These are phyloP conservation scores for Pemphigus obesinymphae DNA, from an alignment of 1,140 invertebrate genomes.

Conservation along the genomic window DNA sequence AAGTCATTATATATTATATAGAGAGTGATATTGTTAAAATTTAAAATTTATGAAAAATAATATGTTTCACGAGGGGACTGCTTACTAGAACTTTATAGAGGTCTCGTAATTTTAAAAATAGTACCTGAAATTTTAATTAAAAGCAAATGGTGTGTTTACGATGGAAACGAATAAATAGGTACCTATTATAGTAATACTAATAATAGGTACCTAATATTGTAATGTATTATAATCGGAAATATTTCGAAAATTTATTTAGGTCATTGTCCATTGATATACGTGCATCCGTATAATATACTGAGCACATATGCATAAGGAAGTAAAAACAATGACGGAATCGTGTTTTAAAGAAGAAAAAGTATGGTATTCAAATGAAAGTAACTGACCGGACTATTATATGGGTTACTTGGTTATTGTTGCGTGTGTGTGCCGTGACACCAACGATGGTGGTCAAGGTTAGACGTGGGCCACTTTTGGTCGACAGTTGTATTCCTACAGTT, in stretches of 20 bases:
- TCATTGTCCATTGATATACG: neutral
- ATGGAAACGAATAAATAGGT: neutral
- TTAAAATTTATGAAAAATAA: no score
- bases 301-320: neutral
- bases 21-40: no score
- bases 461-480: constrained; percentile 29
- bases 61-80: no score
- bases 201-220: neutral
- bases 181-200: neutral
- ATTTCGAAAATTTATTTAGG: neutral
- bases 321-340: constrained; percentile 17
- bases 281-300: neutral
- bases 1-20: no score
- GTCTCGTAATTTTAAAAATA: no score
- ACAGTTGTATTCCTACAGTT: neutral
- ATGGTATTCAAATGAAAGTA: constrained; percentile 37
- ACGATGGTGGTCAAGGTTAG: constrained; percentile 31
- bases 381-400: constrained; percentile 21
- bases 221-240: neutral
- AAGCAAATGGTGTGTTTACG: no score
- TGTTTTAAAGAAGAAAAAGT: neutral
- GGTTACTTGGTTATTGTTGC: constrained; percentile 40
- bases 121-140: no score
- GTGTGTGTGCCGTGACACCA: constrained; percentile 17
- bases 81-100: no score